Evolutionary conservation across 2,113 vertebrate species (phyloP).

Genomic region (Dasypus novemcinctus): DNA sequence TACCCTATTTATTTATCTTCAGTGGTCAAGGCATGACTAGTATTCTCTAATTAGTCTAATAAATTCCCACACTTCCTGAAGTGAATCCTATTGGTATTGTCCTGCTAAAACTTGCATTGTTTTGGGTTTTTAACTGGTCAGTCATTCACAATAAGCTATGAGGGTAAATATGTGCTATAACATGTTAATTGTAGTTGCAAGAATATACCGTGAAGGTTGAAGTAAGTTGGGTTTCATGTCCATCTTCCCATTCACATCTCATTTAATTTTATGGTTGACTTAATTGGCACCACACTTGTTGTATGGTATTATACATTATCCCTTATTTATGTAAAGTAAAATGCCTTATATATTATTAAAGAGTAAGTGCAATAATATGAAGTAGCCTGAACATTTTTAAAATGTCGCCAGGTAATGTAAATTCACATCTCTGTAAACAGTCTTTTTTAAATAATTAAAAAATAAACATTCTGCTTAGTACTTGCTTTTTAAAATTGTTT

Average conservation of each 20-base stretch:
- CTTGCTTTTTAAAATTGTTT: conserved; percentile 35
- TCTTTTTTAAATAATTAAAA: conserved; percentile 85
- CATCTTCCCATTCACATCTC: conserved; percentile 73
- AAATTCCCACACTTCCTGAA: conserved; percentile 64
- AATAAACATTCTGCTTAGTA: conserved; percentile 85
- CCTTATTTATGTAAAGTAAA: conserved; percentile 89
- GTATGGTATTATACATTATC: conserved; percentile 87
- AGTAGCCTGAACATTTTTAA: conserved; percentile 86
- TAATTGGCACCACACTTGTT: conserved; percentile 79
- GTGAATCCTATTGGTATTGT: conserved; percentile 78
- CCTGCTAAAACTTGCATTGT: conserved; percentile 53
- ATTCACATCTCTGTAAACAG: conserved; percentile 83
- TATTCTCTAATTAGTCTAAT: conserved; percentile 72
- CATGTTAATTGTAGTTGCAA: conserved; percentile 78
- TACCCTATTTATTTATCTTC: conserved; percentile 62
- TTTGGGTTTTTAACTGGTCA: conserved; percentile 71
- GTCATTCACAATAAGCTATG: conserved; percentile 77
- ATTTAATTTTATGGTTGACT: conserved; percentile 75
- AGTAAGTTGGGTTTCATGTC: conserved; percentile 64
- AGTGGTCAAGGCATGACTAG: conserved; percentile 76
- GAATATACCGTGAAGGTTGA: conserved; percentile 74
- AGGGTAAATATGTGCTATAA: conserved; percentile 74
- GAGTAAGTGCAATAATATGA: conserved; percentile 88
- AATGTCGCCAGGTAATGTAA: conserved; percentile 83
- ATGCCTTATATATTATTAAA: conserved; percentile 87